Percentiles rank a stretch among this genome's conserved stretches.
These are phyloP conservation scores for Cebidichthys violaceus DNA, from an alignment of 2,113 vertebrate species.

Conservation along the genomic window DNA sequence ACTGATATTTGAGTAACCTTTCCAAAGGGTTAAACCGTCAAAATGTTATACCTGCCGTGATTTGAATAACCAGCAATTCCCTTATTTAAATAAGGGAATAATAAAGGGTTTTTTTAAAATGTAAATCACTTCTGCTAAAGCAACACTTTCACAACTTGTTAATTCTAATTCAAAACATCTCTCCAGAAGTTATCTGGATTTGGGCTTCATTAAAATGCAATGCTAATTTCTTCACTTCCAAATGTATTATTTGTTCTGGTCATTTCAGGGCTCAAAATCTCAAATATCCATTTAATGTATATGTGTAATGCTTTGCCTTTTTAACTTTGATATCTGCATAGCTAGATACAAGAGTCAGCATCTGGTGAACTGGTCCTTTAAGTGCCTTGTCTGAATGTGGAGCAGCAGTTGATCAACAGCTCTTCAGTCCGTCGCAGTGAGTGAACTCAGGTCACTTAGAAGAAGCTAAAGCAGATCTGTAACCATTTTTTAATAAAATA, in stretches of 20 bases:
- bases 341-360: neutral
- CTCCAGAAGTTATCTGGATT: neutral
- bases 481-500: neutral
- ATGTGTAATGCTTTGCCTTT: neutral
- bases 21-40: neutral
- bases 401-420: neutral
- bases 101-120: no score
- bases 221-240: neutral
- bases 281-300: neutral
- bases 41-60: neutral
- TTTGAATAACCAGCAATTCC: neutral
- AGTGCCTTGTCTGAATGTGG: neutral
- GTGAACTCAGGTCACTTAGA: constrained; percentile 3
- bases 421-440: constrained; percentile 14
- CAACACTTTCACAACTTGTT: neutral
- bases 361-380: neutral
- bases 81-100: no score
- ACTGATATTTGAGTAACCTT: neutral
- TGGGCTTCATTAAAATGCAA: neutral
- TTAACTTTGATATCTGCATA: neutral
- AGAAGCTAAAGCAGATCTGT: neutral
- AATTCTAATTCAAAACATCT: neutral
- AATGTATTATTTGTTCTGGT: neutral
- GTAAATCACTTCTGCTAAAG: no score
- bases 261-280: neutral